Percentiles rank a stretch among this genome's conserved stretches.
phyloP scores from a whole-genome alignment of 2,888 invertebrate species.

The Mamestra brassicae region DNA sequence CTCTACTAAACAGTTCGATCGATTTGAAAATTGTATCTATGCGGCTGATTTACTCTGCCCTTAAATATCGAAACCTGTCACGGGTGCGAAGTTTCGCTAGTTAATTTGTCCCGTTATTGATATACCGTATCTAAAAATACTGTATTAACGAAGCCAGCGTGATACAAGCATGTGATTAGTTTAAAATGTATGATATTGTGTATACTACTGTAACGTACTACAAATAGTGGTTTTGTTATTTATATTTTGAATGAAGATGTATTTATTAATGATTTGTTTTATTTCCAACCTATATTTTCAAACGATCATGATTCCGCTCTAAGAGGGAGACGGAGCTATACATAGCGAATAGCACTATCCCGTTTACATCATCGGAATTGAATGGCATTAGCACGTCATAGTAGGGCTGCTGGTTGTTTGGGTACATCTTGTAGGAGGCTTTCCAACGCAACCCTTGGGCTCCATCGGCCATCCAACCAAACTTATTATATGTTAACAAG shows the following conservation, averaged over 20 bases:
- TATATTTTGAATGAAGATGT: conserved; percentile 56
- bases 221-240: conserved; percentile 57
- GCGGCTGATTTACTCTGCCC: not conserved
- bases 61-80: not conserved
- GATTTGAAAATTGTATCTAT: no score
- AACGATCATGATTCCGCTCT: no score
- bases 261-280: conserved; percentile 56
- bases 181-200: conserved; percentile 50
- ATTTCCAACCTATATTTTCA: conserved; percentile 5
- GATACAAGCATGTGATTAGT: conserved; percentile 60
- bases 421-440: no score
- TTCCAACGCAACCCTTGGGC: no score
- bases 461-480: no score
- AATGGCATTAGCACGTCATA: no score
- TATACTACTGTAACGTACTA: conserved; percentile 48
- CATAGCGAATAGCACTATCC: no score
- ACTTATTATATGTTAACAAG: no score
- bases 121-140: conserved; percentile 3
- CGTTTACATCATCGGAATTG: no score
- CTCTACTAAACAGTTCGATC: no score
- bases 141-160: conserved; percentile 34
- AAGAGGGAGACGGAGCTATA: no score
- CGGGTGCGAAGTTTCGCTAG: not conserved
- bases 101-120: not conserved
- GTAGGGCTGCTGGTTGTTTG: no score